phyloP scores from a whole-genome alignment of 1,140 invertebrate species.

The Cotesia vestalis region DNA sequence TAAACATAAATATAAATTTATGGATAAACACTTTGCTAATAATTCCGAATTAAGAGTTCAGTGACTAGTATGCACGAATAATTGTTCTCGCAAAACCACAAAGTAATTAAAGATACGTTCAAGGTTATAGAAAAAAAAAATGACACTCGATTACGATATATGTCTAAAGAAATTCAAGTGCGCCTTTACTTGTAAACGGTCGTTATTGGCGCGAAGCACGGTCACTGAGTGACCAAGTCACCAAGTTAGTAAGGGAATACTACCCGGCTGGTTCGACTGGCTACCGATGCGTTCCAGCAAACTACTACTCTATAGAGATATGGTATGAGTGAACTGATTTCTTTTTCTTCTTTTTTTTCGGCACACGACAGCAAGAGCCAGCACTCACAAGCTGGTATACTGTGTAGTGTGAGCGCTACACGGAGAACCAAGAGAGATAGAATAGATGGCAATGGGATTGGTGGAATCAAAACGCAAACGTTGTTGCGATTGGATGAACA shows the following conservation, averaged over 20 bases:
- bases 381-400: conserved; percentile 14
- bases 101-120: no score
- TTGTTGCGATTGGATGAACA: conserved; percentile 47
- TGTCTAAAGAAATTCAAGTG: no score
- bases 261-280: conserved; percentile 29
- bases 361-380: conserved; percentile 30
- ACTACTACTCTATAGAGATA: conserved; percentile 11
- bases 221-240: conserved; percentile 55
- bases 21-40: no score
- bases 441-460: conserved; percentile 44
- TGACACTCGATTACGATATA: no score
- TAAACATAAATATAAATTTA: no score
- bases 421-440: conserved; percentile 42
- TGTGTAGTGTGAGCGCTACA: conserved; percentile 10
- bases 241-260: conserved; percentile 45
- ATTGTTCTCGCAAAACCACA: no score
- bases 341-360: conserved; percentile 40
- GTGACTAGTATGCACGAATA: no score
- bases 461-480: conserved; percentile 15
- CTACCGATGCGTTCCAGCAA: conserved; percentile 25
- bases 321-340: conserved; percentile 24
- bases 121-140: no score
- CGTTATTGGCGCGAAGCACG: conserved; percentile 36
- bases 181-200: not conserved
- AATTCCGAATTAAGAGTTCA: no score